Conservation (phyloP, 1,140 invertebrate genomes). For the Saccostrea glomerata region DNA sequence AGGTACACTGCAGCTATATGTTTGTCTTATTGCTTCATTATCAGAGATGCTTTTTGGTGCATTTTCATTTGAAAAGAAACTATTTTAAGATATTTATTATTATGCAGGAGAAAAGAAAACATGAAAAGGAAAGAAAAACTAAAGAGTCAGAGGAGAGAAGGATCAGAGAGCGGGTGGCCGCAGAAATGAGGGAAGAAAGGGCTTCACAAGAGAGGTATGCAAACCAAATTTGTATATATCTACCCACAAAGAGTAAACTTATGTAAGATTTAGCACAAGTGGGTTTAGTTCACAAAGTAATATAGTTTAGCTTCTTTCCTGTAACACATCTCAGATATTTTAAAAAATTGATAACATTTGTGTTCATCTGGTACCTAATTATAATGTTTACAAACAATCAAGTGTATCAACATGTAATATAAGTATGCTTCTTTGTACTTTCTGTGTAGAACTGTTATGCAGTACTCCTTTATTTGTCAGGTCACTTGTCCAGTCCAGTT, state of each 20-base stretch:
- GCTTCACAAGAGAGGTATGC: conserved; percentile 19
- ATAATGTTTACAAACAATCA: no score
- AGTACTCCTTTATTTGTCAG: not conserved
- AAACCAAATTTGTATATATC: no score
- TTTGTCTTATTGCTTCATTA: not conserved
- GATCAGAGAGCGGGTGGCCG: conserved; percentile 55
- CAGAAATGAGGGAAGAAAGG: conserved; percentile 55
- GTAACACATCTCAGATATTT: no score
- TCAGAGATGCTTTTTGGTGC: not conserved
- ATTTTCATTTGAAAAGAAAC: not conserved
- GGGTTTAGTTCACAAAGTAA: no score
- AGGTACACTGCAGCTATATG: conserved; percentile 60
- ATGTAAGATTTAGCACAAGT: no score
- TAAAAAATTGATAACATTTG: no score
- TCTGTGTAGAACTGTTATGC: no score
- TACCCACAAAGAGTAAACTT: no score
- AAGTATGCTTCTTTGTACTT: no score
- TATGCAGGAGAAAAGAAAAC: conserved; percentile 57
- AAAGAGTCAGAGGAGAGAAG: conserved; percentile 58
- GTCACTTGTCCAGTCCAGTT: not conserved
- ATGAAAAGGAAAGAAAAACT: conserved; percentile 52
- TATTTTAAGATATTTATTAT: not conserved
- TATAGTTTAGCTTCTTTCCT: no score
- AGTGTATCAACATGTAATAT: no score
- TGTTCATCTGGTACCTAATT: no score